A percentile compares a stretch with the other conserved stretches of the same genome.
Evolutionary conservation across 2,797 vertebrate genomes (phyloP).

Genomic region (Leucoraja ocellata): DNA sequence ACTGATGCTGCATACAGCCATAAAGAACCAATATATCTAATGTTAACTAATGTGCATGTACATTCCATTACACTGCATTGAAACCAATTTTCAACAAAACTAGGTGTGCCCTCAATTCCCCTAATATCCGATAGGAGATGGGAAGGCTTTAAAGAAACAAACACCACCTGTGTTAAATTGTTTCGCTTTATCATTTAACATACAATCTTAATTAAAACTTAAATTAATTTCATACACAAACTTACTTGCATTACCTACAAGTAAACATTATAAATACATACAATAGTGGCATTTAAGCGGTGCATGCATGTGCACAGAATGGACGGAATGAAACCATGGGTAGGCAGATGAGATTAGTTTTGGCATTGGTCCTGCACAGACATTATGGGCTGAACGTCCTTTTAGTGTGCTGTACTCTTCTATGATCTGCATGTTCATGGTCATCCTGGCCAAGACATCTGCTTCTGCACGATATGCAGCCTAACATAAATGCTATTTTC

Average conservation of each 20-base stretch:
- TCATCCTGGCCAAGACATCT: neutral
- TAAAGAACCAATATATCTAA: neutral
- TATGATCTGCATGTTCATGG: too few species aligned
- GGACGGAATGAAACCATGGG: too few species aligned
- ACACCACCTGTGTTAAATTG: neutral
- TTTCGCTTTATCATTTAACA: neutral
- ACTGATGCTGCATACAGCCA: neutral
- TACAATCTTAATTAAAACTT: neutral
- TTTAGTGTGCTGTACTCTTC: too few species aligned
- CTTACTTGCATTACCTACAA: neutral
- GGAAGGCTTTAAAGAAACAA: neutral
- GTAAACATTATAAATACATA: neutral
- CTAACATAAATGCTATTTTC: neutral
- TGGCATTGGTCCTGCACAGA: too few species aligned
- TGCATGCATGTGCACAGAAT: too few species aligned
- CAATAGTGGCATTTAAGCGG: too few species aligned
- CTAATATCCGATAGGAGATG: neutral
- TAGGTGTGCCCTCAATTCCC: neutral
- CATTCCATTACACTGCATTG: neutral
- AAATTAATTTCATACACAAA: neutral
- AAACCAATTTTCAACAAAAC: neutral
- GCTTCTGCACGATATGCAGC: neutral
- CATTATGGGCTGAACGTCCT: too few species aligned
- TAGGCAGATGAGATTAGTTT: too few species aligned
- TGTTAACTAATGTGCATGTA: neutral